Evolutionary conservation across 2,113 vertebrate species (phyloP), one percentile per base, ranked within the genome.

Genomic region (Hemicordylus capensis): DNA sequence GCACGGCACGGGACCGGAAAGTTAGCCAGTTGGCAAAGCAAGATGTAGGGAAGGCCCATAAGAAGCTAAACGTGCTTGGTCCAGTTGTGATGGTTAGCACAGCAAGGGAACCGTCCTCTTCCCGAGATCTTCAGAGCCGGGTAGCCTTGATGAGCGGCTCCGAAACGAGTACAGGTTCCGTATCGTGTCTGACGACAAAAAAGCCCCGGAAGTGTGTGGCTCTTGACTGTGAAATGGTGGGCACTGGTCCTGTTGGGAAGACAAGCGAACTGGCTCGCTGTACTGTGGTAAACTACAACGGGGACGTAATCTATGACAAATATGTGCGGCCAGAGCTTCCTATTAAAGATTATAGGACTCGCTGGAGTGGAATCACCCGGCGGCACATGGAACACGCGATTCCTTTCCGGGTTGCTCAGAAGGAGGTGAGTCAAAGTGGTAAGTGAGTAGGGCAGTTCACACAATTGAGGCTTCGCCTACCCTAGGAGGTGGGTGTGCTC

Each of bases 191-290:
- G 0, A 11, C 84, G 34, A 72, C 88, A 10, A 93, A 83, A 5
- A 83, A 75, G 22, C 94, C 91, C 0, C 78, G 87, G 64, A 96
- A 95, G 3, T 95, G 96, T 0, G 97, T 99, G 90, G 97, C 99
- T 2, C 83, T 99, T 7, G 98, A 99, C 96, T 99, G 99, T 19
- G 99, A 99, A 94, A 99, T 99, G 99, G 98, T 99, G 75, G 99
- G 99, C 75, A 99, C 98, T 0, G 99, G 99, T 1, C 98, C 97
- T 0, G 88, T 93, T 0, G 98, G 98, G 11, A 91, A 91, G 74
- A 94, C 91, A 85, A 98, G 97, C 0, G 98, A 98, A 93, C 88
- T 99, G 90, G 99, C 98, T 0, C 98, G 98, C 8, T 99, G 99
- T 92, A 98, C 98, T 0, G 93, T 99, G 44, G 94, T 99, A 28